These are phyloP conservation scores for Sebastes iracundus DNA, from an alignment of 2,797 vertebrate species.

Conservation along the genomic window DNA sequence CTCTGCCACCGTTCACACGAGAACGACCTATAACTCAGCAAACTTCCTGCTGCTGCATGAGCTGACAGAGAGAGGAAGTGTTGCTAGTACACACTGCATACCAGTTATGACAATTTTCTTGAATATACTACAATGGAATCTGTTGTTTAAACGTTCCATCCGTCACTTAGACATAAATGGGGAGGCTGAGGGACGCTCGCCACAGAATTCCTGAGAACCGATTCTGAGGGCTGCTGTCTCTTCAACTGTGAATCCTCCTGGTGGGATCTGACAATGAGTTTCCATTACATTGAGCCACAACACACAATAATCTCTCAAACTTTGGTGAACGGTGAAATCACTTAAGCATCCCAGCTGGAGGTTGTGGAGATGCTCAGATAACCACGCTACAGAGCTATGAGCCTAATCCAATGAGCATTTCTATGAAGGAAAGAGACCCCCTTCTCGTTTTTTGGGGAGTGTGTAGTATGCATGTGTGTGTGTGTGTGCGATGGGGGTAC, in stretches of 20 bases:
- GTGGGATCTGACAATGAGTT: constrained; percentile 36
- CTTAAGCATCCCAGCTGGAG: constrained; percentile 10
- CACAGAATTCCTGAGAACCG: constrained; percentile 39
- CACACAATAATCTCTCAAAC: constrained; percentile 5
- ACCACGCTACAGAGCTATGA: neutral
- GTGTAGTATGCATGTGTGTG: neutral
- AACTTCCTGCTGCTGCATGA: constrained; percentile 50
- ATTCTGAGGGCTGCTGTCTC: constrained; percentile 10
- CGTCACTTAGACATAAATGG: constrained; percentile 34
- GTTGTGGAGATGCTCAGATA: neutral
- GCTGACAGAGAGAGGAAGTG: constrained; percentile 51
- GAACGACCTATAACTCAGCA: constrained; percentile 29
- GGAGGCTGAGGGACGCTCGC: constrained; percentile 9
- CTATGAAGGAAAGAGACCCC: neutral
- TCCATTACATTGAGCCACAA: constrained; percentile 40
- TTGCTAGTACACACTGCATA: constrained; percentile 38
- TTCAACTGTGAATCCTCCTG: neutral
- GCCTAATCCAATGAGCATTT: constrained; percentile 1
- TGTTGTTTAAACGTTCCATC: constrained; percentile 64
- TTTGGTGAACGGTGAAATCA: constrained; percentile 1
- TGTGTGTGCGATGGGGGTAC: constrained; percentile 11
- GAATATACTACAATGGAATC: constrained; percentile 63
- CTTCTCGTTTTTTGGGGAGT: neutral
- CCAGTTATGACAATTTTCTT: constrained; percentile 57
- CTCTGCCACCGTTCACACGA: constrained; percentile 4